Percentiles rank a stretch among this genome's conserved stretches.
Conservation (phyloP, 2,797 vertebrate species). For the Rhabdophis nuchalis region DNA sequence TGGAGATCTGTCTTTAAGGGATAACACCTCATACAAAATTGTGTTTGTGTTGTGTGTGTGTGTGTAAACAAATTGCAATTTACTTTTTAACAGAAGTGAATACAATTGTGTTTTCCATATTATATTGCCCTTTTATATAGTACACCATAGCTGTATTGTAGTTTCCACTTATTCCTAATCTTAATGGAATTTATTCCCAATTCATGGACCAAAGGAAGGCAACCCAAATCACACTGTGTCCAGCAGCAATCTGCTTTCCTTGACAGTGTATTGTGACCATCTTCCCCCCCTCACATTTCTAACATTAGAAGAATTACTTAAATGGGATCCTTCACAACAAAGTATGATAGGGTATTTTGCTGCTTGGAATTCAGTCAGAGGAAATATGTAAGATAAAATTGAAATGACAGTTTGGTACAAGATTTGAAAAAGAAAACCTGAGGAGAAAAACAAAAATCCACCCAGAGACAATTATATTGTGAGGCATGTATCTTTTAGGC, state of each 20-base stretch:
- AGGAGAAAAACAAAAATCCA: not conserved
- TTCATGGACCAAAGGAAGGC: not conserved
- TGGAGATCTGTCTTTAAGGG: not conserved
- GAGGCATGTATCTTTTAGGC: not conserved
- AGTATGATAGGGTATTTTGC: not conserved
- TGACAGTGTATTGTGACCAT: not conserved
- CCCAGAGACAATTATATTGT: not conserved
- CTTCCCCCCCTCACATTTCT: not conserved
- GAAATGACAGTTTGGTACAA: not conserved
- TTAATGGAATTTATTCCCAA: not conserved
- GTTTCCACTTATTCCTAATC: not conserved
- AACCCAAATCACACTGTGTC: conserved; percentile 47
- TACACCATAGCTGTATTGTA: not conserved
- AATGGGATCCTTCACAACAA: not conserved
- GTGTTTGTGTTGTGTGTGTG: no score
- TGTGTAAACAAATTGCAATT: no score
- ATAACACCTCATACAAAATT: not conserved
- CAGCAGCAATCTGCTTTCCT: not conserved
- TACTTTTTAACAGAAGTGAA: not conserved
- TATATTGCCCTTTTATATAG: not conserved
- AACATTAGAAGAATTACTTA: not conserved
- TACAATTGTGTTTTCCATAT: not conserved
- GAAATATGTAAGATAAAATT: not conserved
- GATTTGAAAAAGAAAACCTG: not conserved
- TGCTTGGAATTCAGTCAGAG: not conserved